Percentiles rank a stretch among this genome's conserved stretches.
Conservation (phyloP, 2,797 vertebrate species). For the Eulemur rubriventer region DNA sequence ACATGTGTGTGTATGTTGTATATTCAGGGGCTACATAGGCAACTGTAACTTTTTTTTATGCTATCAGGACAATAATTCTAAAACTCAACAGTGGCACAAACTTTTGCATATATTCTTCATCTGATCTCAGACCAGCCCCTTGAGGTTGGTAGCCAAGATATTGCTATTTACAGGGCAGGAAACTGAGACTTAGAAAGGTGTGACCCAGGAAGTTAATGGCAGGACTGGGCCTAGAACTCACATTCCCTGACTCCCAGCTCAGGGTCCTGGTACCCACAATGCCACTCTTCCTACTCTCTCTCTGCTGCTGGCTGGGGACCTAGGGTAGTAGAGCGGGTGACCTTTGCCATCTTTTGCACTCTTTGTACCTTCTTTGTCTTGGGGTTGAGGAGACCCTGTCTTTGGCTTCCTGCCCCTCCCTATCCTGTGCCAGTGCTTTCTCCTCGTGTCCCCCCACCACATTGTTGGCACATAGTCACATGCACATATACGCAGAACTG, state of each 20-base stretch:
- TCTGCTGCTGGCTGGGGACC: background rate
- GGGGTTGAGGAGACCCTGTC: background rate
- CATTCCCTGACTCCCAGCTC: background rate
- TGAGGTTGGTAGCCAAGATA: background rate
- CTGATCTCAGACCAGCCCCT: background rate
- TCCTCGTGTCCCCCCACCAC: constrained; percentile 38
- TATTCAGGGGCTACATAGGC: background rate
- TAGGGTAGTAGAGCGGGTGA: background rate
- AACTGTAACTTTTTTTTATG: background rate
- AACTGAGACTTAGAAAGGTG: constrained; percentile 23
- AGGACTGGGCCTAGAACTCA: background rate
- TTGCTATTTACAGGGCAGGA: constrained; percentile 29
- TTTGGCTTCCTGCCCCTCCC: constrained; percentile 70
- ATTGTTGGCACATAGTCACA: background rate
- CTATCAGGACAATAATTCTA: background rate
- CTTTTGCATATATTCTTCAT: background rate
- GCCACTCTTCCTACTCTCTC: background rate
- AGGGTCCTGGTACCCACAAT: background rate
- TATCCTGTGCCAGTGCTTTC: constrained; percentile 57
- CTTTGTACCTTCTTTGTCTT: background rate
- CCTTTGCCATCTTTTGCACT: background rate
- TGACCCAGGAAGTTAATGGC: constrained; percentile 27
- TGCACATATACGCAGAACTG: constrained; percentile 37
- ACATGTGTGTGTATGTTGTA: background rate
- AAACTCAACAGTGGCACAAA: background rate